Conservation (phyloP, 2,113 vertebrate species). For the Scopus umbretta region DNA sequence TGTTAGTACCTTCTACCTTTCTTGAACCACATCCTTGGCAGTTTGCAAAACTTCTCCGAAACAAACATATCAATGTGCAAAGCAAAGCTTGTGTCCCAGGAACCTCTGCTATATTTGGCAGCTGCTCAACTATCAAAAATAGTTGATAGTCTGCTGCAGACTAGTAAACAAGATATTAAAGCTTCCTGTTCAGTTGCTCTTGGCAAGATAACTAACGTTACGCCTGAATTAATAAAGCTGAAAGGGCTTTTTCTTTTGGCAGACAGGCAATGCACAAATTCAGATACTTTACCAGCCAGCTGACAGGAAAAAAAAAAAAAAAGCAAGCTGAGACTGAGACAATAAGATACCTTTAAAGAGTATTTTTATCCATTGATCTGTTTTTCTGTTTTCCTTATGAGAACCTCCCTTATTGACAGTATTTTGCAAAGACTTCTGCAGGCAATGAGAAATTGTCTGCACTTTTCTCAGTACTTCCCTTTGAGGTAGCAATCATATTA, state of each 20-base stretch:
- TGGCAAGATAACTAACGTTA: slow-evolving; percentile 3
- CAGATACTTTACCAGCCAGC: not conserved
- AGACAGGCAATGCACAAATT: not conserved
- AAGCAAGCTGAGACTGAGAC: not conserved
- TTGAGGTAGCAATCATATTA: not conserved
- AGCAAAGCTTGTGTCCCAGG: not conserved
- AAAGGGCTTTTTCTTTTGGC: not conserved
- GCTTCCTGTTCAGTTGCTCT: slow-evolving; percentile 38
- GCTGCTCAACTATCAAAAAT: slow-evolving; percentile 4
- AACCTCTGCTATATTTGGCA: slow-evolving; percentile 41
- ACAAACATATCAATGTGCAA: not conserved
- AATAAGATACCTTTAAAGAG: not conserved
- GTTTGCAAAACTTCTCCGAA: not conserved
- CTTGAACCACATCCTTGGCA: not conserved
- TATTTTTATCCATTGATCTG: not conserved
- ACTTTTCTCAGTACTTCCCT: not conserved
- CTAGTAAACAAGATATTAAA: slow-evolving; percentile 55
- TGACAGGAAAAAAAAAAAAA: not conserved
- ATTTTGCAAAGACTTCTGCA: not conserved
- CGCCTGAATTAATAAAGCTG: slow-evolving; percentile 35
- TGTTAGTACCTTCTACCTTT: not conserved
- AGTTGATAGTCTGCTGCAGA: slow-evolving; percentile 2
- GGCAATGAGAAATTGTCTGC: not conserved
- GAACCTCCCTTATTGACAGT: not conserved
- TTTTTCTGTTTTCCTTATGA: not conserved